Percentiles rank a stretch among this genome's conserved stretches.
Evolutionary conservation across 2,113 vertebrate genomes (phyloP).

Genomic region (Indicator indicator): DNA sequence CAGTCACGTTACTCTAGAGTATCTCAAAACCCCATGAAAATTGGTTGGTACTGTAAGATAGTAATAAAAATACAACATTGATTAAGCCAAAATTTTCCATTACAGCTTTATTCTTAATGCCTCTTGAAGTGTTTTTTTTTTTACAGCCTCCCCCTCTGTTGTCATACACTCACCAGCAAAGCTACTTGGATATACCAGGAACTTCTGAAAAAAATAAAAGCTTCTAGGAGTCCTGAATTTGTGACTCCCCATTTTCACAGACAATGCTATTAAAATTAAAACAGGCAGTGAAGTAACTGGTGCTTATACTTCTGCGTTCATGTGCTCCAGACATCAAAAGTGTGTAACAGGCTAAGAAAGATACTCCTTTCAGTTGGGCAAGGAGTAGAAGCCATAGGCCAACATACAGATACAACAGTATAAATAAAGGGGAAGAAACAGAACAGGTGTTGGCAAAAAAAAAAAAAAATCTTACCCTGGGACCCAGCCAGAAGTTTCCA

Average conservation of each 20-base stretch:
- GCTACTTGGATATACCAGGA: not conserved
- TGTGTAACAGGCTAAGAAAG: not conserved
- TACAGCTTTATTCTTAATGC: not conserved
- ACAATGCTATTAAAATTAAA: not conserved
- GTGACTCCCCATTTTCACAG: not conserved
- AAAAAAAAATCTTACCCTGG: constrained; percentile 77
- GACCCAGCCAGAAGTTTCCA: constrained; percentile 81
- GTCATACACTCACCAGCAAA: not conserved
- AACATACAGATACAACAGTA: not conserved
- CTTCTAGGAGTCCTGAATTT: not conserved
- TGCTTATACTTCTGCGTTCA: not conserved
- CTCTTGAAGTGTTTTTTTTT: not conserved
- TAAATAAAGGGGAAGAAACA: not conserved
- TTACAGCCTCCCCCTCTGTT: not conserved
- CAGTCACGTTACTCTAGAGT: not conserved
- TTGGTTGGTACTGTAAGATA: not conserved
- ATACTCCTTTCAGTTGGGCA: not conserved
- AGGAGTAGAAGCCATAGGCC: not conserved
- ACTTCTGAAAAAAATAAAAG: not conserved
- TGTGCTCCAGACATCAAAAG: not conserved
- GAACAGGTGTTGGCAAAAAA: not conserved
- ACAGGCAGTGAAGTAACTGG: not conserved
- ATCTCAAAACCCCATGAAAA: not conserved
- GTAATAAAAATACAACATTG: not conserved
- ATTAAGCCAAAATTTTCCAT: not conserved